phyloP scores from a whole-genome alignment of 2,797 vertebrate species.

The Ceyx erithaca region DNA sequence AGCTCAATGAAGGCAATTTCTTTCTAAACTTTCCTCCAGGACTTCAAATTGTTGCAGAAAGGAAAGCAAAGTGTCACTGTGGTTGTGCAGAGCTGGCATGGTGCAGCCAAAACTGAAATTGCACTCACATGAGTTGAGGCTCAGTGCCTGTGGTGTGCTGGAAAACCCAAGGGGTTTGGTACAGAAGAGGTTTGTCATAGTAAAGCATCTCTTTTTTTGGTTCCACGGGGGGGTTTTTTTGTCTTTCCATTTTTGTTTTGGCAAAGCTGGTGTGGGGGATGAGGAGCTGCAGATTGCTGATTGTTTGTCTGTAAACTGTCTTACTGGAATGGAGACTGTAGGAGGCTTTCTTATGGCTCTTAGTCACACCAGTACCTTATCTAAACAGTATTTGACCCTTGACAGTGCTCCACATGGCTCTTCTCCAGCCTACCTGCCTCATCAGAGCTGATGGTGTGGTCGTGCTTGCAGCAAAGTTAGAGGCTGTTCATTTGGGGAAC shows the following conservation, averaged over 20 bases:
- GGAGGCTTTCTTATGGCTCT: slow-evolving; percentile 36
- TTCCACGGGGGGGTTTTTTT: background rate
- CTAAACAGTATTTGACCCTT: background rate
- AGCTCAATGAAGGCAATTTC: background rate
- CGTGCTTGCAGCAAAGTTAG: background rate
- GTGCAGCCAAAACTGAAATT: background rate
- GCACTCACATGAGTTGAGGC: background rate
- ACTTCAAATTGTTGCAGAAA: background rate
- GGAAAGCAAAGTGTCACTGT: background rate
- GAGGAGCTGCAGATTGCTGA: background rate
- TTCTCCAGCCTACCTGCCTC: background rate
- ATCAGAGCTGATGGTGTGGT: background rate
- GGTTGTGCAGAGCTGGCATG: background rate
- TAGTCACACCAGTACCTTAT: slow-evolving; percentile 22
- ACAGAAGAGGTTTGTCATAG: background rate
- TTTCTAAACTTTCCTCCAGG: background rate
- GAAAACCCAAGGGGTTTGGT: background rate
- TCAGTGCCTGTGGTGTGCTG: background rate
- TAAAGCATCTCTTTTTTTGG: background rate
- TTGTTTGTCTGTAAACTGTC: slow-evolving; percentile 48
- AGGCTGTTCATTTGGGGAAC: background rate
- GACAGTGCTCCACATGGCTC: background rate
- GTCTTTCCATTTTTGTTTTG: slow-evolving; percentile 44
- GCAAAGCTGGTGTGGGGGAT: background rate
- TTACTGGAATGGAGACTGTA: slow-evolving; percentile 9